phyloP scores from a whole-genome alignment of 2,113 vertebrate genomes.

The Trematomus loennbergii region DNA sequence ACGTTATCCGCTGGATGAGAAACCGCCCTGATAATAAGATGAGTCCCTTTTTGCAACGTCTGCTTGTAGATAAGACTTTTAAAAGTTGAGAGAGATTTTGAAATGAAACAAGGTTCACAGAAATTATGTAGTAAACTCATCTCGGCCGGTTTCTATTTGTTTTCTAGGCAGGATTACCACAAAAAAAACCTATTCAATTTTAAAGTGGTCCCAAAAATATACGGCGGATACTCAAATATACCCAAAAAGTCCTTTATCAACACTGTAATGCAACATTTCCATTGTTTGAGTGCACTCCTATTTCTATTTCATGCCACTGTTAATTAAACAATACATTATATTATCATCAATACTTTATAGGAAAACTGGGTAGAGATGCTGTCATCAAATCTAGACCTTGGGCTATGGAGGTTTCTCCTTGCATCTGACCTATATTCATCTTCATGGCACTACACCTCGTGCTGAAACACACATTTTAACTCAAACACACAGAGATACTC shows the following conservation, averaged over 20 bases:
- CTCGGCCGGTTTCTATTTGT: background rate
- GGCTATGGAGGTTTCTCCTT: slow-evolving; percentile 30
- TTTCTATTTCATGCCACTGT: no score
- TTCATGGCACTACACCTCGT: background rate
- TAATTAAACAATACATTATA: background rate
- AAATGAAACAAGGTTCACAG: background rate
- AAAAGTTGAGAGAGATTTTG: background rate
- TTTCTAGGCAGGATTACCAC: no score
- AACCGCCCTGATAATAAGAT: background rate
- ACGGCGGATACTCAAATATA: no score
- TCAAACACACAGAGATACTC: background rate
- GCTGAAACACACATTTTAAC: background rate
- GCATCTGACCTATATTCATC: slow-evolving; percentile 72
- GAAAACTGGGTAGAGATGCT: slow-evolving; percentile 14
- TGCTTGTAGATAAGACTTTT: background rate
- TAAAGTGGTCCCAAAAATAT: no score
- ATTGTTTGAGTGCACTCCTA: no score
- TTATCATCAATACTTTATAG: background rate
- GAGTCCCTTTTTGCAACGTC: background rate
- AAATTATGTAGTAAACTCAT: background rate
- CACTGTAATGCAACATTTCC: no score
- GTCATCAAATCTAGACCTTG: slow-evolving; percentile 35
- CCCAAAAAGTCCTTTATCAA: no score
- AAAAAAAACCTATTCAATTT: no score
- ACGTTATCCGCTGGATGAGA: background rate